These are phyloP conservation scores for Rhinoderma darwinii DNA, from an alignment of 2,113 vertebrate species.

Conservation along the genomic window DNA sequence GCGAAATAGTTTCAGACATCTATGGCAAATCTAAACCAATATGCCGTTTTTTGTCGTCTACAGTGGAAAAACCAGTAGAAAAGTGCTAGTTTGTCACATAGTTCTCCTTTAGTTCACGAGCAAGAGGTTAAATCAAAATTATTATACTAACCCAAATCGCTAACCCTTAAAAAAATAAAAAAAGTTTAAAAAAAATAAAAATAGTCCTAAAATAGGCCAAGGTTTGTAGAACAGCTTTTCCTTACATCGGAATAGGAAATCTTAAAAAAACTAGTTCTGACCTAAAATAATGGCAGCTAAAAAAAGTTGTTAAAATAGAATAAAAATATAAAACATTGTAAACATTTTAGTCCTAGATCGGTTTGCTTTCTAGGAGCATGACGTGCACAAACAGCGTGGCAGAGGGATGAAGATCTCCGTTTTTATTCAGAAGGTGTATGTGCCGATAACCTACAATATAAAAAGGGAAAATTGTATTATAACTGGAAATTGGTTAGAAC, in stretches of 20 bases:
- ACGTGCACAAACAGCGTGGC: conserved; percentile 89
- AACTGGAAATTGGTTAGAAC: not conserved
- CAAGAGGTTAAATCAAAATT: not conserved
- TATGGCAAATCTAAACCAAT: too few relatives aligned
- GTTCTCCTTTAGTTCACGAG: conserved; percentile 5
- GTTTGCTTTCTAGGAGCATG: conserved; percentile 39
- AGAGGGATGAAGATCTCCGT: conserved; percentile 80
- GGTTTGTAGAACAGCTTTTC: not conserved
- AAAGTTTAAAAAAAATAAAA: not conserved
- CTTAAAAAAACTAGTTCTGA: not conserved
- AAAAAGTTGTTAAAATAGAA: conserved; percentile 26
- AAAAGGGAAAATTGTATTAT: not conserved
- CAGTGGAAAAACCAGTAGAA: too few relatives aligned
- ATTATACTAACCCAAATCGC: too few relatives aligned
- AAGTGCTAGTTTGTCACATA: not conserved
- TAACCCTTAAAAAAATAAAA: not conserved
- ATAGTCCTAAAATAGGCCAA: not conserved
- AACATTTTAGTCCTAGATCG: not conserved
- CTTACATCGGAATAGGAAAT: not conserved
- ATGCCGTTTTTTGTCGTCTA: too few relatives aligned
- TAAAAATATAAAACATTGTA: conserved; percentile 32
- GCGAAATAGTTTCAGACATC: too few relatives aligned
- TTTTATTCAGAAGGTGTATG: conserved; percentile 87
- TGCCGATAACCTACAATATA: conserved; percentile 87
- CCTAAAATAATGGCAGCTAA: conserved; percentile 32